Evolutionary conservation across 2,888 invertebrate genomes (phyloP).

Genomic region (Myathropa florea): DNA sequence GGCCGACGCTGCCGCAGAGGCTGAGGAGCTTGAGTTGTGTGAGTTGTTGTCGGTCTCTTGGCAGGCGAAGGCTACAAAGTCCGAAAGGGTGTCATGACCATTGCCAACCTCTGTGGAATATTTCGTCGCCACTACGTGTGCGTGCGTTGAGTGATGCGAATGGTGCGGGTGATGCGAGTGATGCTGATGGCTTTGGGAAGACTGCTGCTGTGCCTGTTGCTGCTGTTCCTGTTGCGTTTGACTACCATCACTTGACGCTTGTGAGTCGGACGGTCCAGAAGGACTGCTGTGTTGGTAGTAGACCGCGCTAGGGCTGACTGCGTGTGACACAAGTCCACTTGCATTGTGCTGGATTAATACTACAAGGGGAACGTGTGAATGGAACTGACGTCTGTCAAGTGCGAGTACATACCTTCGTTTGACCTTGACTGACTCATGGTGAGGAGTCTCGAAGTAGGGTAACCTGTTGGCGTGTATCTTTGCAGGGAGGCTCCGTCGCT

Average conservation of each 20-base stretch:
- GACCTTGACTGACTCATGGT: constrained; percentile 76
- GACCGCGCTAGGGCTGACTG: constrained; percentile 82
- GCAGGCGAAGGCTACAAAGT: constrained; percentile 98
- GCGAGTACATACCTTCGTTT: constrained; percentile 75
- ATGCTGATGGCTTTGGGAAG: constrained; percentile 65
- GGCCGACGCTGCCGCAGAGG: constrained; percentile 64
- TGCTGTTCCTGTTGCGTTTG: constrained; percentile 72
- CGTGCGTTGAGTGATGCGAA: constrained; percentile 80
- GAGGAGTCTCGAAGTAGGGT: constrained; percentile 74
- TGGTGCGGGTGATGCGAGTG: constrained; percentile 67
- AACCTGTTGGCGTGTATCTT: constrained; percentile 77
- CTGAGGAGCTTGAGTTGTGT: constrained; percentile 62
- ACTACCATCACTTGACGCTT: constrained; percentile 69
- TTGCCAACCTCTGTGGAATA: constrained; percentile 87
- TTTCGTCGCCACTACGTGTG: constrained; percentile 82
- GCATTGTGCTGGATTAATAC: constrained; percentile 81
- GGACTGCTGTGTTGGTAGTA: constrained; percentile 81
- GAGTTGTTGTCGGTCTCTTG: constrained; percentile 90
- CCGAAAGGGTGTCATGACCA: constrained; percentile 91
- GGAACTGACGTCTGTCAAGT: background rate
- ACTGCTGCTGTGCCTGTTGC: constrained; percentile 71
- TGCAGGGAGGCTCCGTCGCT: constrained; percentile 75
- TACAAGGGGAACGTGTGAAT: constrained; percentile 11
- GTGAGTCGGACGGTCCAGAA: constrained; percentile 72
- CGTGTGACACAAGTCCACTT: constrained; percentile 81